Percentiles rank a stretch among this genome's conserved stretches.
These are phyloP conservation scores for Drosophila athabasca DNA, from an alignment of 1,140 invertebrate species.

Conservation along the genomic window DNA sequence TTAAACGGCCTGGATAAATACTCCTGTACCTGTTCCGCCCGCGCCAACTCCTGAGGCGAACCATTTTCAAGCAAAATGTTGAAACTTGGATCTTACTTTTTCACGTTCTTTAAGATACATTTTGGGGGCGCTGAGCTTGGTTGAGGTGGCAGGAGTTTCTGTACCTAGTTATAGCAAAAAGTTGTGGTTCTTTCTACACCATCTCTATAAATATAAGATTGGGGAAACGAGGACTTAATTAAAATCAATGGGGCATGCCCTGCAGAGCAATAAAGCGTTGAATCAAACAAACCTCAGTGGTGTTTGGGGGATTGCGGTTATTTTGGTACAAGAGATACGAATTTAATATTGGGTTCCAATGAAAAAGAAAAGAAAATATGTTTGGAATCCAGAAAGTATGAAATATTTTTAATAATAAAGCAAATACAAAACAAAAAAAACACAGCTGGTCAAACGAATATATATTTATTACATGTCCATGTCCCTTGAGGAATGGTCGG, in stretches of 20 bases:
- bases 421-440: constrained; percentile 16
- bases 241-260: constrained; percentile 72
- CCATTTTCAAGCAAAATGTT: constrained; percentile 23
- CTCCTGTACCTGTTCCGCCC: not conserved
- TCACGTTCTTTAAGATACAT: too few species aligned
- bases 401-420: constrained; percentile 40
- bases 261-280: constrained; percentile 29
- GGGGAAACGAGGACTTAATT: constrained; percentile 70
- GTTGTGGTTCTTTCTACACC: constrained; percentile 43
- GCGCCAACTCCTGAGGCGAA: constrained; percentile 1
- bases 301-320: constrained; percentile 1
- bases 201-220: constrained; percentile 73
- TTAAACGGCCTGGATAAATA: constrained; percentile 6
- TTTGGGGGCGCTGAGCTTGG: not conserved
- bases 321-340: constrained; percentile 16
- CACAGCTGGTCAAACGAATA: constrained; percentile 15
- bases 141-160: not conserved
- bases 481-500: constrained; percentile 57
- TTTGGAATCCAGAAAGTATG: constrained; percentile 50
- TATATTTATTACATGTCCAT: constrained; percentile 61
- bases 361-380: constrained; percentile 18
- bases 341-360: constrained; percentile 40
- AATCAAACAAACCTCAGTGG: constrained; percentile 28
- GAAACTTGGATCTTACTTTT: constrained; percentile 2
- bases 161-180: constrained; percentile 11